Evolutionary conservation across 2,113 vertebrate species (phyloP), one percentile per base, ranked within the genome.

Genomic region (Ophthalmolycus amberensis): DNA sequence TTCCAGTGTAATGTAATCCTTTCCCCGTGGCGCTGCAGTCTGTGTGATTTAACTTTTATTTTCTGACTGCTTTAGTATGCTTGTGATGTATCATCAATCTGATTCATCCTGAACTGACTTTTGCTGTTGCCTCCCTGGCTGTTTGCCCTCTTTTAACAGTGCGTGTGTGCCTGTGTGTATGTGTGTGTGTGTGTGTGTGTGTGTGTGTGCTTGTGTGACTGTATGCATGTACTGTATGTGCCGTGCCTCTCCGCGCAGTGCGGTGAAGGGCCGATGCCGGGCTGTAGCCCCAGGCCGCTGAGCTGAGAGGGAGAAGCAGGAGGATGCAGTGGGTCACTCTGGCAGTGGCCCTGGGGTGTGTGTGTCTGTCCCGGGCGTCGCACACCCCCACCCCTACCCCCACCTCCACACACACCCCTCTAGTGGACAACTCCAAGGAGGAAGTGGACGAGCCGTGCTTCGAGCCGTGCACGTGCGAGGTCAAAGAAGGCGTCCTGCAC

Each of bases 311-410:
- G 82, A 91, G 91, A 89, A 95, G 95, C 94, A 92, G 96, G 93
- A 98, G 96, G 95, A 99, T 99, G 97, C 94, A 96, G 96, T 99
- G 97, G 98, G 95, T 99, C 95, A 95, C 97, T 95, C 96, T 99
- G 94, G 94, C 97, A 91, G 96, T 91, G 88, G 90, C 88, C 90
- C 86, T 94, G 85, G 93, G 94, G 85, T 94, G 90, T 83, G 92
- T 82, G 87, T 71, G 88, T 78, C 80, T 93, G 68, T 91, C 86
- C 77, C 48, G 48, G 86, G 79, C 92, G 4, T 90, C 91, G 92
- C 97, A 97, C 96, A 95, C 94, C 95, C 94, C 96, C 95, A 95
- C 95, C 97, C 91, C 97, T 80, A 96, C 97, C 95, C 97, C 97
- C 96, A 95, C 98, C 96, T 93, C 97, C 96, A 84, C 94, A 29